Conservation (phyloP, 1,140 invertebrate genomes). For the Atopsyche davidsoni region DNA sequence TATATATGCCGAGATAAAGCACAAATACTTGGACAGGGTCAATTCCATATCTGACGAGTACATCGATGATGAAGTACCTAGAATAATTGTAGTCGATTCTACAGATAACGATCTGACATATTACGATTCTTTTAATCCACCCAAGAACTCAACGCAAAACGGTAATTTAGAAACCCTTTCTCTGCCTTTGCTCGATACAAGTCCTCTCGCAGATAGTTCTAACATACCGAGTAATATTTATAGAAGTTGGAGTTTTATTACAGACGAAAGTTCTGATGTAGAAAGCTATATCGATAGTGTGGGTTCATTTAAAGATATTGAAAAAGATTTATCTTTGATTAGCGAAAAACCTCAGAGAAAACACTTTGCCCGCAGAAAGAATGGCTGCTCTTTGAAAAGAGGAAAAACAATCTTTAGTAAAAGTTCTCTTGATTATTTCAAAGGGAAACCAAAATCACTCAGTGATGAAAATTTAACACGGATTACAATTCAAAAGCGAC, state of each 20-base stretch:
- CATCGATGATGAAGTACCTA: neutral
- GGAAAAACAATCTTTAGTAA: constrained; percentile 36
- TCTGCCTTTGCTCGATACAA: no score
- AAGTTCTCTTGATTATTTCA: constrained; percentile 35
- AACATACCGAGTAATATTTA: no score
- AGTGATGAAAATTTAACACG: constrained; percentile 39
- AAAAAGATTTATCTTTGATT: no score
- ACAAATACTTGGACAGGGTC: constrained; percentile 42
- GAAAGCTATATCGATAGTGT: no score
- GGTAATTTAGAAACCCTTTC: no score
- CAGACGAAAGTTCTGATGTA: no score
- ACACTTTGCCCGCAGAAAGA: no score
- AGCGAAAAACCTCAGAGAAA: no score
- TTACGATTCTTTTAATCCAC: constrained; percentile 9
- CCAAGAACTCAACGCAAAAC: no score
- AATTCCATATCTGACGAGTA: constrained; percentile 3
- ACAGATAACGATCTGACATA: constrained; percentile 15
- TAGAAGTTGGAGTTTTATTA: no score
- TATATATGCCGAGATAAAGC: constrained; percentile 41
- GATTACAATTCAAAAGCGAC: neutral
- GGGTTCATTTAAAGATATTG: no score
- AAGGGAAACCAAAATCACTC: constrained; percentile 40
- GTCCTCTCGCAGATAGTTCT: no score
- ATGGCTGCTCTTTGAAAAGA: constrained; percentile 13
- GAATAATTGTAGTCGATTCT: neutral